These are phyloP conservation scores for Mionectes olivaceus DNA, from an alignment of 2,797 vertebrate species.

Conservation along the genomic window DNA sequence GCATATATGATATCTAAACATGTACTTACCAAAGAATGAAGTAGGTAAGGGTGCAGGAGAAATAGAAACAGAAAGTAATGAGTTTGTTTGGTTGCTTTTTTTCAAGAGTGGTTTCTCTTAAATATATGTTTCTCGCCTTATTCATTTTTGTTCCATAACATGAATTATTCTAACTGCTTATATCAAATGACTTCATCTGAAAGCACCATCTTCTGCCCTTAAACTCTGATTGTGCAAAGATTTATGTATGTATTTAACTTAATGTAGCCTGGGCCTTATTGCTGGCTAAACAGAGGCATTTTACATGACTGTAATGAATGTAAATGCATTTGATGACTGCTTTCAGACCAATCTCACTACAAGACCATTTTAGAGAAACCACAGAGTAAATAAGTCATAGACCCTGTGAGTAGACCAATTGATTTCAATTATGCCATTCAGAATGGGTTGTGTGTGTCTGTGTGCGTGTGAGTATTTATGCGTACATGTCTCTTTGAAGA, in stretches of 20 bases:
- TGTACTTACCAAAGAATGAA: background rate
- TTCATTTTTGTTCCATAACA: constrained; percentile 1
- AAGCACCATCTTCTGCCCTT: background rate
- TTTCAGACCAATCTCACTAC: background rate
- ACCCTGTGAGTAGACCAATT: background rate
- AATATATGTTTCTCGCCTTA: background rate
- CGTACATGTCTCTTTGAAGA: accelerated
- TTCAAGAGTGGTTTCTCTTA: background rate
- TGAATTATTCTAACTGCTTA: background rate
- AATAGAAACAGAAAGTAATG: background rate
- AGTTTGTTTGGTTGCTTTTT: background rate
- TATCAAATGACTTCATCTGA: background rate
- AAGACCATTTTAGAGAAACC: background rate
- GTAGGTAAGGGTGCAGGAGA: background rate
- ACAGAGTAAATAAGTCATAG: background rate
- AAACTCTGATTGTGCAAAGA: background rate
- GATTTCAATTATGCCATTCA: background rate
- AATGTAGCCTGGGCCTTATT: background rate
- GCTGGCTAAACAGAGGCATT: background rate
- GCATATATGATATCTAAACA: background rate
- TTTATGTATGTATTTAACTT: background rate
- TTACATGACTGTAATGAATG: background rate
- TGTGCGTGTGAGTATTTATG: background rate
- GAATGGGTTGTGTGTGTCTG: background rate
- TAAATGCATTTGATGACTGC: background rate